Base-by-base conservation (phyloP, 2,113 vertebrate species). In the Podilymbus podiceps region DNA sequence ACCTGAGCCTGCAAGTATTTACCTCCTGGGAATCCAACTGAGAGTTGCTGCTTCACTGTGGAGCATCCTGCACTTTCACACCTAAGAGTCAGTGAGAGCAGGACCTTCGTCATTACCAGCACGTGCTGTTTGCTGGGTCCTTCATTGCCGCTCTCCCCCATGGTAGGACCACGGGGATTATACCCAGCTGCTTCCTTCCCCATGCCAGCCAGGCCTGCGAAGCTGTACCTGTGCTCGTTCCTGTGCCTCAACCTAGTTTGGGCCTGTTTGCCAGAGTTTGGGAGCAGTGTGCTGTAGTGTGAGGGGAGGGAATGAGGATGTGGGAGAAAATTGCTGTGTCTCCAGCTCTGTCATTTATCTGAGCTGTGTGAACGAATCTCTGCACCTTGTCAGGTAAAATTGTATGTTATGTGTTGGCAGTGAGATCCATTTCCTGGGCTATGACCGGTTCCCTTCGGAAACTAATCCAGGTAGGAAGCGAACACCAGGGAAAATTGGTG, bases 391-490 rank as follows among this genome's bases (percentile, higher is more conserved):
- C 12, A 11, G 56, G 62, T 53, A 23, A 46, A 38, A 59, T 38
- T 21, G n/a, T 12, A 2, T 14, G 56, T 30, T 15, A 22, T 5
- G 5, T 8, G 6, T 3, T 19, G 55, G 42, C 49, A 47, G 35
- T 4, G 35, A 64, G 40, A 46, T 12, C 27, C 2, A 0, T 47
- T 80, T 79, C 18, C 8, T 0, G 0, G 21, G 24, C n/a, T 60
- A 1, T 7, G 31, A 25, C 13, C 2, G 4, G 28, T 33, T 64
- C 59, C 31, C 62, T 63, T 49, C 2, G 7, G 58, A 30, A 63
- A 1, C 40, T 52, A 25, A 55, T 47, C 40, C 42, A 7, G 13
- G 49, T 3, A 31, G 91, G 81, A 82, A 53, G 58, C 5, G 9
- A 14, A 44, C 14, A 31, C 20, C 16, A 0, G 6, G 35, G 31